Conservation (phyloP, 2,888 invertebrate genomes). For the Eucera pruinosa region DNA sequence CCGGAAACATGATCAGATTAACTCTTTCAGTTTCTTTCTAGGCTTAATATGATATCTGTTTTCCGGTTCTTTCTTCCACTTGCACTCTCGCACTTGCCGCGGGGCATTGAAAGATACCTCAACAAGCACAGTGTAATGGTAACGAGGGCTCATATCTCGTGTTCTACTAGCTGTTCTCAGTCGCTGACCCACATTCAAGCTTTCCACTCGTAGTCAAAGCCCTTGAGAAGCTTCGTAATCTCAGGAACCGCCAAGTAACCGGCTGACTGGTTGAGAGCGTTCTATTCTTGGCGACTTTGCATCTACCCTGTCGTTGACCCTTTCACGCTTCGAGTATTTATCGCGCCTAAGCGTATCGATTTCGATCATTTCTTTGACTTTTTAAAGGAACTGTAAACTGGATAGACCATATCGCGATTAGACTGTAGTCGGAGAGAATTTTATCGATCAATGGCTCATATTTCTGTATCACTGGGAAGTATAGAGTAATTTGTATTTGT, state of each 20-base stretch:
- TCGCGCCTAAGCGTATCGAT: slow-evolving; percentile 24
- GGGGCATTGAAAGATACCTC: slow-evolving; percentile 47
- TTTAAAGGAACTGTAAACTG: neutral
- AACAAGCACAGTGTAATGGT: slow-evolving; percentile 34
- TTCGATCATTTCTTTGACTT: neutral
- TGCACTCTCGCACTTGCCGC: slow-evolving; percentile 41
- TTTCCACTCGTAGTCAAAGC: slow-evolving; percentile 58
- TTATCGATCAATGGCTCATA: neutral
- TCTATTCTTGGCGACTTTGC: slow-evolving; percentile 68
- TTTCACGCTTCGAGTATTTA: slow-evolving; percentile 44
- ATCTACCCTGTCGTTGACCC: slow-evolving; percentile 70
- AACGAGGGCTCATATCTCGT: slow-evolving; percentile 60
- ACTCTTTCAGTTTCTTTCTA: slow-evolving; percentile 14
- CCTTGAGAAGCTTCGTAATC: slow-evolving; percentile 68
- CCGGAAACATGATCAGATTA: slow-evolving; percentile 41
- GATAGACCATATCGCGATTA: neutral
- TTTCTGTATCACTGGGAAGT: neutral
- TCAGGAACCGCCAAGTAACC: slow-evolving; percentile 58
- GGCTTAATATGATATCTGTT: slow-evolving; percentile 53
- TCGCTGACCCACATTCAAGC: slow-evolving; percentile 70
- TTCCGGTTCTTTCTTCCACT: slow-evolving; percentile 54
- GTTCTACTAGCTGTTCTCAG: slow-evolving; percentile 43
- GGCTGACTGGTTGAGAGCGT: slow-evolving; percentile 50
- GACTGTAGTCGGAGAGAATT: neutral
- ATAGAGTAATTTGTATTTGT: too few species aligned